Evolutionary conservation across 2,888 invertebrate genomes (phyloP).

Genomic region (Dendrolimus pini): DNA sequence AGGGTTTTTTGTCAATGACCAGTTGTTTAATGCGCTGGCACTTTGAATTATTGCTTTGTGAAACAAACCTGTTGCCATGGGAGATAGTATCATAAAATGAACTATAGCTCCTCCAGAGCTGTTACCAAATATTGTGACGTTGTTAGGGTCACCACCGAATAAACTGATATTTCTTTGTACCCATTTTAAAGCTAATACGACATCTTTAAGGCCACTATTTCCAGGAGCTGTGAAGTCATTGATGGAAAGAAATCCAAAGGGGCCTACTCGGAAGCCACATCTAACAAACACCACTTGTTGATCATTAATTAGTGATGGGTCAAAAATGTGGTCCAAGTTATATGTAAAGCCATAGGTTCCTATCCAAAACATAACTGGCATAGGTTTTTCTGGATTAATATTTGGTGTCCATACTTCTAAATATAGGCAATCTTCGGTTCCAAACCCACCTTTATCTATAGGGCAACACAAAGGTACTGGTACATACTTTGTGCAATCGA

Average conservation of each 20-base stretch:
- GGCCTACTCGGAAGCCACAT: constrained; percentile 61
- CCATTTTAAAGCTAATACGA: constrained; percentile 63
- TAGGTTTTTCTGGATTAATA: constrained; percentile 37
- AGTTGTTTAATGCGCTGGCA: constrained; percentile 57
- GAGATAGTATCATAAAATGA: constrained; percentile 66
- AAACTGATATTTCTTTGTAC: constrained; percentile 51
- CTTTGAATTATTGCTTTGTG: constrained; percentile 68
- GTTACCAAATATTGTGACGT: constrained; percentile 67
- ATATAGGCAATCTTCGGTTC: constrained; percentile 66
- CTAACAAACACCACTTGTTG: constrained; percentile 55
- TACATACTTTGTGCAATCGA: constrained; percentile 47
- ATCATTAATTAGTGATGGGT: constrained; percentile 47
- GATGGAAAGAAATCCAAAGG: constrained; percentile 63
- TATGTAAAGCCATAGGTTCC: constrained; percentile 48
- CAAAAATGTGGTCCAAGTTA: constrained; percentile 41
- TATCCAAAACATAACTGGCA: constrained; percentile 73
- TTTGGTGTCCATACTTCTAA: constrained; percentile 52
- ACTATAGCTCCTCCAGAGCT: constrained; percentile 62
- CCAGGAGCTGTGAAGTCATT: constrained; percentile 62
- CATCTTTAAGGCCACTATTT: constrained; percentile 64
- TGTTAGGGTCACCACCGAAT: constrained; percentile 65
- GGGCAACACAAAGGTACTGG: constrained; percentile 24
- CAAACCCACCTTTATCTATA: constrained; percentile 18
- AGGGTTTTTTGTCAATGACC: constrained; percentile 55
- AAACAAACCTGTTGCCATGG: constrained; percentile 62